Evolutionary conservation across 2,113 vertebrate species (phyloP), one percentile per base, ranked within the genome.

Genomic region (Cebus imitator): DNA sequence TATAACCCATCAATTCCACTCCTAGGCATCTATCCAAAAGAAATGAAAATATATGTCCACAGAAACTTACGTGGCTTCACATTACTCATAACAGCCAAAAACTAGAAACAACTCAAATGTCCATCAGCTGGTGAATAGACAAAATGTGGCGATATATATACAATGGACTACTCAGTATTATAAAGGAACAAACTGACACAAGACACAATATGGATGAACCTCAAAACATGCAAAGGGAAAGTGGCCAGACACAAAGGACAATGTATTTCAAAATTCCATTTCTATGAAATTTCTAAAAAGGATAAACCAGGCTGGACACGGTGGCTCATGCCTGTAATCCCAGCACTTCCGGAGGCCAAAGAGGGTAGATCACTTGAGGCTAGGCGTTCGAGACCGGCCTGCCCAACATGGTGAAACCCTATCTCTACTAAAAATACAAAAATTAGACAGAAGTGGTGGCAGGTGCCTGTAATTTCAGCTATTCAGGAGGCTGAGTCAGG

Each of bases 181-280:
- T 12, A 32, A 93, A 94, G 40, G 37, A 55, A 92, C 7, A 20
- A 87, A 76, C 11, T 86, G 43, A 90, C 13, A 61, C 13, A 43
- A 14, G 7, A 40, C 23, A 61, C 75, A 72, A 78, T 18, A 64
- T 8, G 14, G 10, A 52, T 11, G 25, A 94, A 86, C 73, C 48
- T 81, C 8, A 87, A 94, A 91, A 89, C n/a, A 89, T 17, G 64
- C n/a, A 40, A 94, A 72, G 37, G 25, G 40, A 91, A 87, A 87
- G n/a, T 5, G 78, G 23, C 17, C 5, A 82, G 20, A 61, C 68
- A 94, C 30, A 94, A 90, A 82, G 5, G 75, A 88, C 48, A 68
- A 92, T 35, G 35, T 50, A 45, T 4, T 16, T 18, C 37, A 85
- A 14, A 70, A 96, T 66, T 76, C 55, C 72, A 80, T 20, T 75